Conservation (phyloP, 1,140 invertebrate species). For the Pseudomyrmex flavicornis region DNA sequence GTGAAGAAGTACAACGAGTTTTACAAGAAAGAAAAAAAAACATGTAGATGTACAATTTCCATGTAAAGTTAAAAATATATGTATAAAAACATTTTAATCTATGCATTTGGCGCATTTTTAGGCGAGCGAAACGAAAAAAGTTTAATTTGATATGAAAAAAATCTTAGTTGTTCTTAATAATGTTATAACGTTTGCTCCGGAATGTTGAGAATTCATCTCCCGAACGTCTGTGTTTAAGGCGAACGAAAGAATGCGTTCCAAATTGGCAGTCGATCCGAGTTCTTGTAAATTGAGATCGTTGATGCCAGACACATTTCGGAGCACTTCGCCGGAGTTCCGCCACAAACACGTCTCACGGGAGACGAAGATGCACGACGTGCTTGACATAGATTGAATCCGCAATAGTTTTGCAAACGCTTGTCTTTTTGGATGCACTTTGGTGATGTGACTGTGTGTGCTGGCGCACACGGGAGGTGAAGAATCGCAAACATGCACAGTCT, state of each 20-base stretch:
- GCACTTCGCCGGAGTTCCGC: slow-evolving; percentile 5
- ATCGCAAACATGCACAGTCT: slow-evolving; percentile 13
- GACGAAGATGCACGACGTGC: slow-evolving; percentile 45
- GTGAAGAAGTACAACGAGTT: too few species aligned
- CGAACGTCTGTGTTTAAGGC: background rate
- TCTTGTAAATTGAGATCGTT: slow-evolving; percentile 48
- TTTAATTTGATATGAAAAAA: background rate
- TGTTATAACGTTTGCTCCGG: too few species aligned
- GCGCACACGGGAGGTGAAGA: background rate
- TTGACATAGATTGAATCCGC: slow-evolving; percentile 56
- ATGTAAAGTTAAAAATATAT: too few species aligned
- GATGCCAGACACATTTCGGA: slow-evolving; percentile 40
- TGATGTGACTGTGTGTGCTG: background rate
- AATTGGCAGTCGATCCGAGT: slow-evolving; percentile 35
- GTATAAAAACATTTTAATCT: too few species aligned
- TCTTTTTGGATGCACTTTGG: slow-evolving; percentile 27
- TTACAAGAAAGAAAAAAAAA: too few species aligned
- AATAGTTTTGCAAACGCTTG: slow-evolving; percentile 51
- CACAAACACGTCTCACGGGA: slow-evolving; percentile 45
- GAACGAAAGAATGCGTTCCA: background rate
- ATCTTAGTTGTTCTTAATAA: background rate
- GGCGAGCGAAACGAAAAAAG: background rate
- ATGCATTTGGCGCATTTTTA: too few species aligned
- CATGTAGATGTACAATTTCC: background rate
- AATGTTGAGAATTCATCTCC: too few species aligned